Conservation (phyloP, 2,797 vertebrate species). For the Thamnophis elegans region DNA sequence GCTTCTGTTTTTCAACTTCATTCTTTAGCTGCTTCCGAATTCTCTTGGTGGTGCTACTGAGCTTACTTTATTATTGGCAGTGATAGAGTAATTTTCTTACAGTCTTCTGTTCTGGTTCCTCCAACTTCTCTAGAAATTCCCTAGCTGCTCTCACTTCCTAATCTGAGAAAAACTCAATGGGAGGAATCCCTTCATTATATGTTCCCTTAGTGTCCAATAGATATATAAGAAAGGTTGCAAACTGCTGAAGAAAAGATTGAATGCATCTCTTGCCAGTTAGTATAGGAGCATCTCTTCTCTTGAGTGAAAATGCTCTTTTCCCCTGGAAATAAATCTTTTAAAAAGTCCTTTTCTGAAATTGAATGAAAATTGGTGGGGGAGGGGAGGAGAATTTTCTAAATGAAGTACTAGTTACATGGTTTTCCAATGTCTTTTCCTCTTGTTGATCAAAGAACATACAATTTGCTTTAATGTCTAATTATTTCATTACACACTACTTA, state of each 20-base stretch:
- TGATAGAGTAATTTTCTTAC: background rate
- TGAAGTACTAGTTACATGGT: background rate
- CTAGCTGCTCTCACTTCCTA: background rate
- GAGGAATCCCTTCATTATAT: background rate
- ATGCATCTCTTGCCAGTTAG: background rate
- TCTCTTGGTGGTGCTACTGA: background rate
- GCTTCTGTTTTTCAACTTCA: background rate
- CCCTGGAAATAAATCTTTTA: background rate
- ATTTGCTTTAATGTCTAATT: background rate
- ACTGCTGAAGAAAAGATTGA: background rate
- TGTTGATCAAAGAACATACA: background rate
- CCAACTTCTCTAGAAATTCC: background rate
- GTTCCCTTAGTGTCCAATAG: background rate
- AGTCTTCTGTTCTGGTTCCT: background rate
- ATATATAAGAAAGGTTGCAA: background rate
- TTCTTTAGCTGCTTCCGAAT: background rate
- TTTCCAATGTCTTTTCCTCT: background rate
- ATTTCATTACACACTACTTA: background rate
- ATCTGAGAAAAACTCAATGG: background rate
- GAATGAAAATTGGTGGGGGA: background rate
- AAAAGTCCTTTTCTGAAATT: background rate
- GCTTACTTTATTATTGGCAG: background rate
- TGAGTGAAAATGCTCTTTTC: background rate
- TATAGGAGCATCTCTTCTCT: background rate
- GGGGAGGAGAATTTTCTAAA: background rate